Evolutionary conservation across 2,888 invertebrate genomes (phyloP).

Genomic region (Protula sp.): DNA sequence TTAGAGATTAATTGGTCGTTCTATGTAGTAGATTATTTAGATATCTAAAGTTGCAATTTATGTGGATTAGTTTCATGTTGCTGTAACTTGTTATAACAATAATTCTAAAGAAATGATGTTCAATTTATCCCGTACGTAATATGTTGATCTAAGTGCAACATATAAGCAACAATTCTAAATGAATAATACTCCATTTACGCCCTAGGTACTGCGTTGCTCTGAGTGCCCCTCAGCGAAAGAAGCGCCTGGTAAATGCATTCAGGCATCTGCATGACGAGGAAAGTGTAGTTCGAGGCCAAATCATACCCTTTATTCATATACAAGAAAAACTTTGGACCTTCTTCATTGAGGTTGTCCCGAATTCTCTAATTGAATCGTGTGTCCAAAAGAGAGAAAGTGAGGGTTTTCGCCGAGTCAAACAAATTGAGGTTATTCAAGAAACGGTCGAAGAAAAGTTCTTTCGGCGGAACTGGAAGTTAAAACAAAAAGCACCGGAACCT

Average conservation of each 20-base stretch:
- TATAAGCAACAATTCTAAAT: too few species aligned
- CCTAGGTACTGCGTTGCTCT: conserved; percentile 44
- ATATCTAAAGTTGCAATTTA: not conserved
- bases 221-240: conserved; percentile 34
- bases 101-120: too few species aligned
- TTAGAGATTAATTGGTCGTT: not conserved
- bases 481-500: not conserved
- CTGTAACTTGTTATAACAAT: too few species aligned
- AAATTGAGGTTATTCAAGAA: not conserved
- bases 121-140: too few species aligned
- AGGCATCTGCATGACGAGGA: conserved; percentile 9
- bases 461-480: not conserved
- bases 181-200: too few species aligned
- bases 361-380: conserved; percentile 15
- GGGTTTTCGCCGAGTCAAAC: conserved; percentile 13
- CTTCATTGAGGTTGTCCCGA: conserved; percentile 37
- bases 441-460: not conserved
- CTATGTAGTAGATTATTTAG: too few species aligned
- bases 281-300: conserved; percentile 28
- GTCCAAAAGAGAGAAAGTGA: conserved; percentile 6
- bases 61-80: not conserved
- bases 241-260: conserved; percentile 30
- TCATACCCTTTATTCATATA: conserved; percentile 39
- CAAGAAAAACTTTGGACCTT: conserved; percentile 45
- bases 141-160: too few species aligned